phyloP scores from a whole-genome alignment of 1,140 invertebrate genomes.

The Mercenaria mercenaria region DNA sequence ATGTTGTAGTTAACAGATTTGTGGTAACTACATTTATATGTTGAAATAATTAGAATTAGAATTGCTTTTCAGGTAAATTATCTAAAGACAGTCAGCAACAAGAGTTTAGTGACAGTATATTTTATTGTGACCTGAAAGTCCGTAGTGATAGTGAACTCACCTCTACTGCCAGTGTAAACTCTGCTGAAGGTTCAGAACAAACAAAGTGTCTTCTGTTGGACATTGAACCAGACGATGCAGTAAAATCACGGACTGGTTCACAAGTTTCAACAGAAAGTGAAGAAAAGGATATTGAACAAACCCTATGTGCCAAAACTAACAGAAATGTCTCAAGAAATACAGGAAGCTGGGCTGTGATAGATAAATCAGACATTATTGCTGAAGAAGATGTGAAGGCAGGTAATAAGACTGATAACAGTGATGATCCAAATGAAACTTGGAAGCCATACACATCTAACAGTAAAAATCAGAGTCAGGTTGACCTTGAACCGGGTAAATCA shows the following conservation, averaged over 20 bases:
- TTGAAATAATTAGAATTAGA: too few relatives aligned
- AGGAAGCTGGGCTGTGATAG: conserved; percentile 1
- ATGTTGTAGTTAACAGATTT: too few relatives aligned
- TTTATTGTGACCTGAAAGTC: conserved; percentile 45
- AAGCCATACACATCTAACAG: background rate
- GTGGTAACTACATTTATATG: too few relatives aligned
- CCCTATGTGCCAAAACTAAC: background rate
- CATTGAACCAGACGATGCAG: background rate
- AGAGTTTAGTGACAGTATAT: conserved; percentile 29
- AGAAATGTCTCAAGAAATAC: background rate
- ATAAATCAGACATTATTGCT: background rate
- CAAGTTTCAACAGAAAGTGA: background rate
- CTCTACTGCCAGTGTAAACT: conserved; percentile 33
- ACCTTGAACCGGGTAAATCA: conserved; percentile 21
- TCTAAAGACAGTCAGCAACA: conserved; percentile 24
- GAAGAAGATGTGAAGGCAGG: background rate
- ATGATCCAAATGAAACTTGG: conserved; percentile 2
- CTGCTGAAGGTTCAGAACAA: conserved; percentile 7
- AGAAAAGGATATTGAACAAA: background rate
- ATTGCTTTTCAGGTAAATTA: conserved; percentile 28
- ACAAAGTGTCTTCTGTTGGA: background rate
- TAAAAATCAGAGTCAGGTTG: background rate
- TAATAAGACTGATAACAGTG: background rate
- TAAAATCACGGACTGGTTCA: background rate
- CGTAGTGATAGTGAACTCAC: background rate